Percentiles rank a stretch among this genome's conserved stretches.
phyloP scores from a whole-genome alignment of 2,888 invertebrate species.

The Melipona beecheii region DNA sequence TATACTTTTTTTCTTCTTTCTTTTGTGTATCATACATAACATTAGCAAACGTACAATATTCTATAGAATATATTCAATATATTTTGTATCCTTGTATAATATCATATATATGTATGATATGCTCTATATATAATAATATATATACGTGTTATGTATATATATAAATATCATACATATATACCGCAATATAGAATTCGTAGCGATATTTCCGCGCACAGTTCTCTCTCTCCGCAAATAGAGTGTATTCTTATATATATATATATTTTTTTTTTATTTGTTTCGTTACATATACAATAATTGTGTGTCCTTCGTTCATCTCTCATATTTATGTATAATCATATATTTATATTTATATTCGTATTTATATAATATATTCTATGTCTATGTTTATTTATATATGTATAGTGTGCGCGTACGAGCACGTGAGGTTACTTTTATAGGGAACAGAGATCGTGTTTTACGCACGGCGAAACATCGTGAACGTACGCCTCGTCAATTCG shows the following conservation, averaged over 20 bases:
- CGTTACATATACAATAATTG: conserved; percentile 68
- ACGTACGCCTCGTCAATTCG: conserved; percentile 13
- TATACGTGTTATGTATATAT: conserved; percentile 50
- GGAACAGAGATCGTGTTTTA: conserved; percentile 77
- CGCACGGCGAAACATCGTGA: conserved; percentile 70
- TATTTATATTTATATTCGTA: conserved; percentile 56
- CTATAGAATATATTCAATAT: conserved; percentile 73
- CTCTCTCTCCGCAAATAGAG: conserved; percentile 46
- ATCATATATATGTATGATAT: conserved; percentile 56
- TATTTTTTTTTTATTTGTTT: conserved; percentile 14
- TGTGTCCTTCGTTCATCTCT: conserved; percentile 47
- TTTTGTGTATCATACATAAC: conserved; percentile 67
- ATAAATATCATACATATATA: conserved; percentile 57
- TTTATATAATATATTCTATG: conserved; percentile 51
- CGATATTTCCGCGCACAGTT: conserved; percentile 53
- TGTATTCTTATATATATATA: too few species aligned
- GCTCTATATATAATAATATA: conserved; percentile 41
- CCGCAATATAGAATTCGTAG: conserved; percentile 43
- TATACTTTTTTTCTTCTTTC: conserved; percentile 54
- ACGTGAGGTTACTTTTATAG: conserved; percentile 75
- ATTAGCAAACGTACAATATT: conserved; percentile 71
- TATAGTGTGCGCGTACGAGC: conserved; percentile 67
- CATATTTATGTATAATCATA: conserved; percentile 60
- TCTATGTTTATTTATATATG: conserved; percentile 62
- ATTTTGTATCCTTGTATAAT: conserved; percentile 54